These are phyloP conservation scores for Caiman crocodilus DNA, from an alignment of 2,797 vertebrate species.

Conservation along the genomic window DNA sequence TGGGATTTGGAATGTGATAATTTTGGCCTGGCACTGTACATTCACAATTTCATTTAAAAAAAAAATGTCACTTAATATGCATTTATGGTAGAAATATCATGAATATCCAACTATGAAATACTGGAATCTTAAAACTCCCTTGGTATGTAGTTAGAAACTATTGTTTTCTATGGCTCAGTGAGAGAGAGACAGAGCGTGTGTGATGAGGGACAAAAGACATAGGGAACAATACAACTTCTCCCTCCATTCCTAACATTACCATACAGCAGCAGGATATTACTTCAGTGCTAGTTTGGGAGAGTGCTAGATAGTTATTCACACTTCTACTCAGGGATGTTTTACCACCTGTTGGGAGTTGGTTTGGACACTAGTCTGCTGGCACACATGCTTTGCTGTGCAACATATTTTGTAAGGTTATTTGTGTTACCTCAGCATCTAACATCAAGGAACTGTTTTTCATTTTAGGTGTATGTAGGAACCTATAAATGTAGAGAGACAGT, in stretches of 20 bases:
- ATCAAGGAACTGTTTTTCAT: background rate
- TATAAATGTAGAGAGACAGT: background rate
- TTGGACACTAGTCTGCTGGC: background rate
- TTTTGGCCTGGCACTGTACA: background rate
- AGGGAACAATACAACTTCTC: background rate
- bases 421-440: background rate
- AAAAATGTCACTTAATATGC: background rate
- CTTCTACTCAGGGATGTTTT: background rate
- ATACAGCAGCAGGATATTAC: background rate
- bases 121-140: background rate
- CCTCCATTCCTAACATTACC: fast-evolving
- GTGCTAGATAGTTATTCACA: background rate
- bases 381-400: background rate
- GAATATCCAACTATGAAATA: background rate
- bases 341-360: background rate
- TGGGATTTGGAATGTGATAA: background rate
- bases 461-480: background rate
- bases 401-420: background rate
- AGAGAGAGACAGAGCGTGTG: background rate
- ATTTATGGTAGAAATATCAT: conserved; percentile 1
- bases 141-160: background rate
- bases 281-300: background rate
- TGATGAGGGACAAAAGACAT: background rate
- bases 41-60: background rate
- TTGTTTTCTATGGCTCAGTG: background rate